Evolutionary conservation across 1,140 invertebrate species (phyloP), one percentile per base, ranked within the genome.

Genomic region (Stegodyphus dumicola): DNA sequence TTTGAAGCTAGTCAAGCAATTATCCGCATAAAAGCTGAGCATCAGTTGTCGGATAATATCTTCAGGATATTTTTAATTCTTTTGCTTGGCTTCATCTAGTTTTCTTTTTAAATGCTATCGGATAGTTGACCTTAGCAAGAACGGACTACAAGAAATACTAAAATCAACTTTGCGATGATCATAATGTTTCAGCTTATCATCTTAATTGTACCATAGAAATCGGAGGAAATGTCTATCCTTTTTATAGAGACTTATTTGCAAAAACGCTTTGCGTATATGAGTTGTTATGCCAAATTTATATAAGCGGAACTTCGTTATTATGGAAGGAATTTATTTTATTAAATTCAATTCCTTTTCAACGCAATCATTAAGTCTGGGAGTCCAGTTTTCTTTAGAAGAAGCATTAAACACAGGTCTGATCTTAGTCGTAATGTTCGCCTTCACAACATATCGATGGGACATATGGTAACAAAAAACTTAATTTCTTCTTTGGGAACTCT

Each of bases 221-320:
- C 60, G 49, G 10, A 78, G n/a, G 51, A 69, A 70, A 78, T 85
- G 5, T 60, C 75, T 76, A 60, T 85, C 75, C 7, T 81, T 60
- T 51, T 77, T 17, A 18, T 7, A 18, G 7, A 85, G 33, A 60
- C 17, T 49, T 67, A 85, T 69, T 71, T 77, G 54, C 10, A 87
- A 75, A 85, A 87, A 87, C 48, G 85, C 79, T 18, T 87, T 87
- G 48, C 87, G 7, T 18, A 87, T 87, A 70, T 87, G 79, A 10
- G 86, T 70, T 17, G 74, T 67, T 51, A 87, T n/a, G 6, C 49
- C 77, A 52, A 77, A 65, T 65, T 70, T 53, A 48, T 87, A 33
- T 6, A 17, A 11, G 9, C 86, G 66, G 66, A 87, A 87, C 7
- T 75, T 64, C n/a, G 67, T 53, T 51, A 91, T 67, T 49, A 91